Base-by-base conservation (phyloP, 2,113 vertebrate genomes). In the Atrichornis clamosus region DNA sequence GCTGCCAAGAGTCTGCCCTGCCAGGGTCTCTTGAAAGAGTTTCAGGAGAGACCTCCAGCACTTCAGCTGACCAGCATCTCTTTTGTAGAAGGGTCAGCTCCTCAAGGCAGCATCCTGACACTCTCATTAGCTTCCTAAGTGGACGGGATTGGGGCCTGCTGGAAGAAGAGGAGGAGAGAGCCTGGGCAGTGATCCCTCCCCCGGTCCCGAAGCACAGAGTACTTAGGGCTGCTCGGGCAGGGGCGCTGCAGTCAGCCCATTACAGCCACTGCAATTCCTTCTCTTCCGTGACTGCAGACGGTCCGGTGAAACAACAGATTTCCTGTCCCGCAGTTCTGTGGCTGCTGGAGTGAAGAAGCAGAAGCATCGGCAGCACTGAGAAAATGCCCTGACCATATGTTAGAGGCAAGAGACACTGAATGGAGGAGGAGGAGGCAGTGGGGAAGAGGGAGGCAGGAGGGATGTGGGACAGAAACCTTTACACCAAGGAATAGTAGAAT, bases 221-320 rank as follows among this genome's bases (percentile, higher is more conserved):
- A 22, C 87, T 75, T 59, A 65, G 79, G 87, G 75, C 73, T 78
- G 30, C 85, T 82, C 16, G 50, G 95, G 86, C 84, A 94, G 86
- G 77, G 93, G 89, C 74, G 82, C 93, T 85, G 88, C 89, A 78
- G 62, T 46, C 27, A 15, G 93, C 90, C 90, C 92, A 73, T 94
- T 94, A 90, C 60, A 74, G 94, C 53, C 72, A 23, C 35, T 83
- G 81, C 64, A 92, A 94, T 95, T 85, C 65, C 70, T 88, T 32
- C 91, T 75, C 67, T 92, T 92, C 56, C 0, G 9, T 49, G 78
- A 32, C 80, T 91, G 89, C 67, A 90, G 95, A 77, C 1, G 2
- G 77, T 44, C 18, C 4, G 69, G 78, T 52, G 74, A 53, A 96
- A 75, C 2, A 20, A 72, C 84, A 91, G 56, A 50, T 92, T 93